Conservation (phyloP, 2,888 invertebrate genomes). For the Geophilus truncorum region DNA sequence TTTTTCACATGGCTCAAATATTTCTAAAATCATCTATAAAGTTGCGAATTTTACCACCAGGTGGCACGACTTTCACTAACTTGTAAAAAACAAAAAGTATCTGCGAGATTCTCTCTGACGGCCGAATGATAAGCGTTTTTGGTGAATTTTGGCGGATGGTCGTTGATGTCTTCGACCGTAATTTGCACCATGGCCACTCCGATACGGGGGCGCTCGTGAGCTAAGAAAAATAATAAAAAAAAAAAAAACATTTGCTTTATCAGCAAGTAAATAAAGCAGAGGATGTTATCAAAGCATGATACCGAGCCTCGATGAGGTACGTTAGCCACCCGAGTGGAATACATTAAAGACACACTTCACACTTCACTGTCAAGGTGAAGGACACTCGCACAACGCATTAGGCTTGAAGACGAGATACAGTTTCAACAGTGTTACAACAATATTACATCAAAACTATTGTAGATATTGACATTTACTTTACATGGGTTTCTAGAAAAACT, state of each 20-base stretch:
- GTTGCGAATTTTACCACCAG: too few species aligned
- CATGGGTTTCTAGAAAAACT: too few species aligned
- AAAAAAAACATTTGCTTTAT: background rate
- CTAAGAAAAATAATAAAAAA: background rate
- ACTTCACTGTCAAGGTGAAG: background rate
- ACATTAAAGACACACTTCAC: background rate
- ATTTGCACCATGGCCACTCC: slow-evolving; percentile 55
- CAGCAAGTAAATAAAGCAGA: background rate
- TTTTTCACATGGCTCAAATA: too few species aligned
- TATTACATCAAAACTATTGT: too few species aligned
- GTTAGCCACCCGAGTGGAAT: background rate
- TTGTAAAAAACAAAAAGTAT: slow-evolving; percentile 42
- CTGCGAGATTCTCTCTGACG: slow-evolving; percentile 68
- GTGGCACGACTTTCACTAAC: too few species aligned
- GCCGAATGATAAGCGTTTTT: slow-evolving; percentile 65
- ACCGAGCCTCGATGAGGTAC: too few species aligned
- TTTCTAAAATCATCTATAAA: too few species aligned
- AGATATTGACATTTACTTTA: too few species aligned
- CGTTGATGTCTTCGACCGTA: slow-evolving; percentile 78
- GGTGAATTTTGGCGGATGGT: slow-evolving; percentile 76
- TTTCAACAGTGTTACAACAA: too few species aligned
- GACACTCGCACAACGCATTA: background rate
- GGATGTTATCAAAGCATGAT: background rate
- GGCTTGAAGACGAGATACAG: too few species aligned
- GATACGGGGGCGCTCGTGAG: slow-evolving; percentile 34